phyloP scores from a whole-genome alignment of 2,797 vertebrate genomes.

The Rhinatrema bivittatum region DNA sequence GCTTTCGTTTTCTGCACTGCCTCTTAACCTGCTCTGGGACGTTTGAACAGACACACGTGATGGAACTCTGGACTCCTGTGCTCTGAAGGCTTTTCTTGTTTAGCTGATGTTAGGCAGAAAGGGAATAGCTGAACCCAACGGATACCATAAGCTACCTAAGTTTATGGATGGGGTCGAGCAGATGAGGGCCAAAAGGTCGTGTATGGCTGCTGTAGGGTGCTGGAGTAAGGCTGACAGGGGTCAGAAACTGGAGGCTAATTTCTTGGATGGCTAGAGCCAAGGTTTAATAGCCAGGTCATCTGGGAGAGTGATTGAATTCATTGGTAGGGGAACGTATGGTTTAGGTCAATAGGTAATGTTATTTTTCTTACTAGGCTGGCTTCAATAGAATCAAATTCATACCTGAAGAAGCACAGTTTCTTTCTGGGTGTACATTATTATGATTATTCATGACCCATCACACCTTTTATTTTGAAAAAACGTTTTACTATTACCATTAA shows the following conservation, averaged over 20 bases:
- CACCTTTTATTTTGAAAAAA: no score
- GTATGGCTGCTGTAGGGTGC: constrained; percentile 29
- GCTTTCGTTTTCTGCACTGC: no score
- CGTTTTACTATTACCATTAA: no score
- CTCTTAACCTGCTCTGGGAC: no score
- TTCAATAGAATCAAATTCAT: no score
- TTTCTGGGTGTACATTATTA: no score
- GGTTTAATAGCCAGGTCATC: constrained; percentile 45
- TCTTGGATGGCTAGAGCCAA: constrained; percentile 46
- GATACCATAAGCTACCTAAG: constrained; percentile 24
- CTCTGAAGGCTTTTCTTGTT: background rate
- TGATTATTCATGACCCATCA: no score
- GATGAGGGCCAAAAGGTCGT: constrained; percentile 30
- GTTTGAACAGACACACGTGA: background rate
- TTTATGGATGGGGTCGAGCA: constrained; percentile 40
- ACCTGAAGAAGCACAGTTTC: no score
- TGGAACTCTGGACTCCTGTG: constrained; percentile 2
- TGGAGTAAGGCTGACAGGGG: constrained; percentile 26
- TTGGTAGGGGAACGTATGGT: constrained; percentile 19
- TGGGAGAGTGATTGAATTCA: constrained; percentile 51
- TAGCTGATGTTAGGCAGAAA: background rate
- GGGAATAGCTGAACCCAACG: background rate
- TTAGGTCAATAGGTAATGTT: constrained; percentile 41
- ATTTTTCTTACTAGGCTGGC: no score
- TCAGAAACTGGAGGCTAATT: constrained; percentile 39